Conservation (phyloP, 2,888 invertebrate species). For the Thera britannica region DNA sequence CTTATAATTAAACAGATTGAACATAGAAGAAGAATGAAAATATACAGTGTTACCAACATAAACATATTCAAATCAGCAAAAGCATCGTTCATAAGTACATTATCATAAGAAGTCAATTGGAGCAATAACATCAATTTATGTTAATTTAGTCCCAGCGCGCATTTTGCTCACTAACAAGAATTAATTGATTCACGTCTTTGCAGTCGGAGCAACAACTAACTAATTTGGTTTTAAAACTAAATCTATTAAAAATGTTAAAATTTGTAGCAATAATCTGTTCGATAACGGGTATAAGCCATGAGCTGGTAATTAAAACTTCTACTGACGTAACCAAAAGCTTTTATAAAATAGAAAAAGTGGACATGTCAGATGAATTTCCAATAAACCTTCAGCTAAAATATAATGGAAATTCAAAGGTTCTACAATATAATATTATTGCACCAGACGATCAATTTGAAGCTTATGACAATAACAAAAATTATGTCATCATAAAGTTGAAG, state of each 20-base stretch:
- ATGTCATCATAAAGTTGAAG: slow-evolving; percentile 51
- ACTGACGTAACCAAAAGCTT: slow-evolving; percentile 39
- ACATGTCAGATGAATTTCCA: slow-evolving; percentile 38
- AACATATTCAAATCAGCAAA: too few species aligned
- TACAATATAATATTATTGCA: slow-evolving; percentile 43
- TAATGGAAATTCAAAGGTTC: slow-evolving; percentile 37
- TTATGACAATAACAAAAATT: slow-evolving; percentile 43
- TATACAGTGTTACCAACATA: too few species aligned
- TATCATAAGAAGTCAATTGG: too few species aligned
- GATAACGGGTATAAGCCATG: slow-evolving; percentile 32
- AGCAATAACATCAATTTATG: slow-evolving; percentile 59
- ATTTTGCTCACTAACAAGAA: slow-evolving; percentile 42
- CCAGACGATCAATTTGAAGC: slow-evolving; percentile 40
- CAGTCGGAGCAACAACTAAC: slow-evolving; percentile 21
- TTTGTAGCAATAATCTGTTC: slow-evolving; percentile 32
- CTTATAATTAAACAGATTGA: too few species aligned
- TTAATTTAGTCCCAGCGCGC: slow-evolving; percentile 46
- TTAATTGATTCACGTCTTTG: slow-evolving; percentile 39
- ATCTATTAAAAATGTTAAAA: slow-evolving; percentile 33
- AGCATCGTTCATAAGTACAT: too few species aligned
- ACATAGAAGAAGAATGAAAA: too few species aligned
- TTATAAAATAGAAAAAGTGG: slow-evolving; percentile 46
- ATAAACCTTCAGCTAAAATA: slow-evolving; percentile 42
- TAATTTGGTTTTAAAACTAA: neutral
- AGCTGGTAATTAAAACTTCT: slow-evolving; percentile 37